Conservation (phyloP, 2,888 invertebrate species). For the Chymomyza procnemis region DNA sequence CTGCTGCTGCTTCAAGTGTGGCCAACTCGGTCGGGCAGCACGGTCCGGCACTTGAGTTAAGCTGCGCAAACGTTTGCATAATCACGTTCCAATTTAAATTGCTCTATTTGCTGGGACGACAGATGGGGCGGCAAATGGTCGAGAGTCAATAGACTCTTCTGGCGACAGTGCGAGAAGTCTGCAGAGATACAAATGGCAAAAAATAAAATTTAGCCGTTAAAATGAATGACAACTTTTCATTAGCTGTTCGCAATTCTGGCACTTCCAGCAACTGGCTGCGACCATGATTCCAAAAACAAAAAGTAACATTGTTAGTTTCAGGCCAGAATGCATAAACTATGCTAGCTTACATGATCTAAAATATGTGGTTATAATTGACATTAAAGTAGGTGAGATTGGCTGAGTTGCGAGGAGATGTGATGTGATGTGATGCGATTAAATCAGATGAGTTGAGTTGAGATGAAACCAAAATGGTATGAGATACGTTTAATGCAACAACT, state of each 20-base stretch:
- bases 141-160: background rate
- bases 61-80: conserved; percentile 76
- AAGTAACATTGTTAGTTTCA: background rate
- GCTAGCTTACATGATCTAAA: background rate
- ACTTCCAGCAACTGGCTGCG: no score
- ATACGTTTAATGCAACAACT: no score
- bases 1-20: conserved; percentile 21
- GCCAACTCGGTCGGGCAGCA: conserved; percentile 63
- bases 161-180: background rate
- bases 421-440: no score
- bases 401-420: no score
- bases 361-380: no score
- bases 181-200: background rate
- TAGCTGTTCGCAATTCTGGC: conserved; percentile 35
- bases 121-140: background rate
- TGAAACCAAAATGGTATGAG: no score
- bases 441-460: no score
- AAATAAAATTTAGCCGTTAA: background rate
- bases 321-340: background rate
- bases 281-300: background rate
- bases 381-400: no score
- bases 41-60: conserved; percentile 74
- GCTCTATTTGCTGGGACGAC: conserved; percentile 58
- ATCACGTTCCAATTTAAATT: conserved; percentile 74
- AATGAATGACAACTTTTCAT: conserved; percentile 56